Evolutionary conservation across 2,888 invertebrate genomes (phyloP), one percentile per base, ranked within the genome.

Genomic region (Eupithecia exiguata): DNA sequence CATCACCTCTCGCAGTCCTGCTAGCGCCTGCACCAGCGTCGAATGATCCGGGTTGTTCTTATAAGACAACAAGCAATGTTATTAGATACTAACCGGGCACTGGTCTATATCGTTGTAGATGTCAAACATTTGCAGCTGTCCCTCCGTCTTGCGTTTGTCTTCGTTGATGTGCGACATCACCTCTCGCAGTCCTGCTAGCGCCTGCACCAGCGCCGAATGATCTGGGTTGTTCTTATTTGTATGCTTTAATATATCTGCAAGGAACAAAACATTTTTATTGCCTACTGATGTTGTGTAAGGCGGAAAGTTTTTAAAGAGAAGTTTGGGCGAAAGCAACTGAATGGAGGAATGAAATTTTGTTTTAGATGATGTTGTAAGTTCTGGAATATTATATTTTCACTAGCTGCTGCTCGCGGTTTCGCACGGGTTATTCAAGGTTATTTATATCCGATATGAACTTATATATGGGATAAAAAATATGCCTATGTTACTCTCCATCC

Each of bases 31-130:
- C 87, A 97, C 97, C 84, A 99, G 94, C 81, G 97, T 97, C 74
- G 95, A 93, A 92, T 98, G 96, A 94, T 99, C 99, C n/a, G 97
- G 96, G 95, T 98, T 98, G 85, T 95, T 96, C 90, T 53, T 10
- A 53, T 10, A 53, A 7, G n/a, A 46, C 18, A 7, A 46, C 18
- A n/a, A 46, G 46, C 6, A n/a, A 46, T n/a, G 7, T n/a, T 2
- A 53, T 53, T 53, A 21, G 49, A 21, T 69, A 66, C 46, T 94
- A 90, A 98, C 98, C 79, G 99, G 99, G 91, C 99, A 99, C 90
- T 98, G 98, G 88, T 99, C 99, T 85, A 99, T 99, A 89, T 99
- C 99, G 90, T 99, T 98, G 92, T 99, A 98, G 80, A 99, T 98
- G 93, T 99, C 98, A 93, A 99, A 99, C 96, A 99, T 97, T 82